phyloP scores from a whole-genome alignment of 2,888 invertebrate species.

The Campaea margaritaria region DNA sequence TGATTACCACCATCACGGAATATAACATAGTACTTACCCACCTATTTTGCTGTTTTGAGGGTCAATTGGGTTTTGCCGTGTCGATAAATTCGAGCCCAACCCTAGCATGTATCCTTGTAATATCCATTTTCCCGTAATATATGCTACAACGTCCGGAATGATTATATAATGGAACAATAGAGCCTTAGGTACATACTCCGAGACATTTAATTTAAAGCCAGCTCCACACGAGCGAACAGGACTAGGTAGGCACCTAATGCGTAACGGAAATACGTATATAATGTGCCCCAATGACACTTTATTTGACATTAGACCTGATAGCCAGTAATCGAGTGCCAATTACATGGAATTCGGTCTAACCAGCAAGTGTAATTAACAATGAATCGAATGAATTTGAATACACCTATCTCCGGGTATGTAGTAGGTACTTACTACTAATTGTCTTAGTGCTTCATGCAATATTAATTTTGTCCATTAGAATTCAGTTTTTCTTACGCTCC shows the following conservation, averaged over 20 bases:
- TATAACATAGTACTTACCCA: no score
- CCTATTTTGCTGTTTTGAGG: no score
- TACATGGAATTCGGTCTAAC: neutral
- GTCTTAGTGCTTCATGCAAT: no score
- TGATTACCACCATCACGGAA: no score
- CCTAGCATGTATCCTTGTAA: slow-evolving; percentile 11
- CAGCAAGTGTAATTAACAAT: no score
- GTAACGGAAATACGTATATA: neutral
- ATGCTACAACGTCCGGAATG: slow-evolving; percentile 21
- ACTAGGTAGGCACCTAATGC: no score
- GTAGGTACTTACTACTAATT: no score
- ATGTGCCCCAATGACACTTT: neutral
- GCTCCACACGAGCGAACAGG: slow-evolving; percentile 2
- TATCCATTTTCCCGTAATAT: slow-evolving; percentile 26
- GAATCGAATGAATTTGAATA: no score
- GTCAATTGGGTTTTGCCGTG: neutral
- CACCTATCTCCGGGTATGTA: no score
- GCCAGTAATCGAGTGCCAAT: no score
- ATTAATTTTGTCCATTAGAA: no score
- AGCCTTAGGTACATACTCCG: slow-evolving; percentile 9
- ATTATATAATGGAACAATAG: slow-evolving; percentile 26
- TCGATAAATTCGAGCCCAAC: slow-evolving; percentile 16
- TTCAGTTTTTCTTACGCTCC: no score
- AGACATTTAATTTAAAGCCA: slow-evolving; percentile 13
- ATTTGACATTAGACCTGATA: neutral